These are phyloP conservation scores for Propithecus perrieri DNA, from an alignment of 2,797 vertebrate species.

Conservation along the genomic window DNA sequence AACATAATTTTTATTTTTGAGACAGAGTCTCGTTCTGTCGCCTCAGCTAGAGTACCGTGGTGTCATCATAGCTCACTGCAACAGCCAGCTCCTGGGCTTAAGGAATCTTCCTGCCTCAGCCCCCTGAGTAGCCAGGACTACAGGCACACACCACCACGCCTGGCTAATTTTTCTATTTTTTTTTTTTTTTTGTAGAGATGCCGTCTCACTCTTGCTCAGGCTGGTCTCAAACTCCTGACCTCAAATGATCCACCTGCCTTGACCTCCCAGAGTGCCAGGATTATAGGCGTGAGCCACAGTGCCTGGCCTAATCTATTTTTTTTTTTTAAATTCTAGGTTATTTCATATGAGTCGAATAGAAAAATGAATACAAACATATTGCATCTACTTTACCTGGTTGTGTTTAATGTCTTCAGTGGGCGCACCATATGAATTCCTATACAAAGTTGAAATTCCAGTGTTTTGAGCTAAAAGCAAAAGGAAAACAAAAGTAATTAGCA, in stretches of 20 bases:
- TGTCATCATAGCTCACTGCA: background rate
- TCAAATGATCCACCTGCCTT: background rate
- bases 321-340: background rate
- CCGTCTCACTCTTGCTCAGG: background rate
- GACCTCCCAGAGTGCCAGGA: background rate
- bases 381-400: conserved; percentile 90
- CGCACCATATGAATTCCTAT: conserved; percentile 96
- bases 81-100: background rate
- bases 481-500: conserved; percentile 69
- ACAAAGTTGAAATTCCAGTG: conserved; percentile 96
- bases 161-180: background rate
- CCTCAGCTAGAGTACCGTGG: background rate
- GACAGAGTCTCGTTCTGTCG: background rate
- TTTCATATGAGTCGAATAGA: accelerated
- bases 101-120: background rate
- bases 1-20: background rate
- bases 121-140: background rate
- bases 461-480: conserved; percentile 90
- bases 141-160: background rate
- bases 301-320: background rate
- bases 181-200: background rate
- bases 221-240: background rate
- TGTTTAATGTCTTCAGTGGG: conserved; percentile 96
- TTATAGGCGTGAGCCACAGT: background rate
- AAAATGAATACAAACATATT: accelerated